A percentile compares a stretch with the other conserved stretches of the same genome.
Conservation (phyloP, 2,113 vertebrate species). For the Castor canadensis region DNA sequence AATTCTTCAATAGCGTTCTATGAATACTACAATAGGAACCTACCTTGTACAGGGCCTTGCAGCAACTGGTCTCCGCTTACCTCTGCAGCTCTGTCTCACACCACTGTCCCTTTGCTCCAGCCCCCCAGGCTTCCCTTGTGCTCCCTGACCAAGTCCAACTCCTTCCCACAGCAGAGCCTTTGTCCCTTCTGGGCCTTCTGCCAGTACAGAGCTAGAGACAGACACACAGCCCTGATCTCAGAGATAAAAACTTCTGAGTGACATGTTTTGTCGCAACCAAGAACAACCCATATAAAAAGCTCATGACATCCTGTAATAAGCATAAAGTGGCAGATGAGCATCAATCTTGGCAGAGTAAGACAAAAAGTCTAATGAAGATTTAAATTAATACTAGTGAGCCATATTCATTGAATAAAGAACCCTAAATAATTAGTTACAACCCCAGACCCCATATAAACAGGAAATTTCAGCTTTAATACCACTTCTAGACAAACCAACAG, state of each 20-base stretch:
- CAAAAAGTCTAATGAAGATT: not conserved
- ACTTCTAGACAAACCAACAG: not conserved
- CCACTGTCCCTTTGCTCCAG: not conserved
- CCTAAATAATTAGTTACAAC: not conserved
- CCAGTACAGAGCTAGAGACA: not conserved
- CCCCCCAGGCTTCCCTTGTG: not conserved
- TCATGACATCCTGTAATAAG: not conserved
- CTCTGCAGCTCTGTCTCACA: not conserved
- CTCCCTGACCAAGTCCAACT: not conserved
- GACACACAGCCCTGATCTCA: not conserved
- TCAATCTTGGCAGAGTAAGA: not conserved
- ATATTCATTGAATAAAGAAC: not conserved
- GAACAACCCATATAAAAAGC: not conserved
- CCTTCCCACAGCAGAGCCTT: not conserved
- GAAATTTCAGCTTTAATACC: slow-evolving; percentile 12
- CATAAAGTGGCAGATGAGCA: not conserved
- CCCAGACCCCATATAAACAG: not conserved
- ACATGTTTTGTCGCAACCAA: not conserved
- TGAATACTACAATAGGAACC: not conserved
- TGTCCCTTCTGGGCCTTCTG: not conserved
- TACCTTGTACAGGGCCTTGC: not conserved
- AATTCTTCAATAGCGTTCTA: not conserved
- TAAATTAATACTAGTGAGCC: not conserved
- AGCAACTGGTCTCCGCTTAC: not conserved
- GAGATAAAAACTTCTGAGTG: not conserved